These are phyloP conservation scores for Sarcophaga carnaria DNA, from an alignment of 2,888 invertebrate species.

Conservation along the genomic window DNA sequence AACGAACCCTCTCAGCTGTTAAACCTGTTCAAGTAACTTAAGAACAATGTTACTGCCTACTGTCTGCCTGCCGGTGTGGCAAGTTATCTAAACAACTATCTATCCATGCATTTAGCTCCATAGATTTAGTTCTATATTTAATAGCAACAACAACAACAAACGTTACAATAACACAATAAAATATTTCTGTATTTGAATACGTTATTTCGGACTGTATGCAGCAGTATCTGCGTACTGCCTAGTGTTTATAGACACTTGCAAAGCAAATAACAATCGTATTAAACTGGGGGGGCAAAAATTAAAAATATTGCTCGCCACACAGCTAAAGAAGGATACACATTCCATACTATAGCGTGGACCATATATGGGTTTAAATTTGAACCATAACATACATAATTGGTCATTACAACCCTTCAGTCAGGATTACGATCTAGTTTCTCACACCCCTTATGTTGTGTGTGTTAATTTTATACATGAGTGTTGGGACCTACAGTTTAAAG, in stretches of 20 bases:
- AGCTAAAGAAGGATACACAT: constrained; percentile 49
- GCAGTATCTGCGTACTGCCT: constrained; percentile 28
- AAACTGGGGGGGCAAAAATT: constrained; percentile 1
- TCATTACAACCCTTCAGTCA: too few species aligned
- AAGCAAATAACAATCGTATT: neutral
- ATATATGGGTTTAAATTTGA: too few species aligned
- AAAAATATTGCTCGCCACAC: constrained; percentile 28
- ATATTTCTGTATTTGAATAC: neutral
- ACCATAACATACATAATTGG: too few species aligned
- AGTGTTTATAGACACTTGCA: neutral
- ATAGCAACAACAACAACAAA: constrained; percentile 40
- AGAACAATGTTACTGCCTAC: constrained; percentile 43
- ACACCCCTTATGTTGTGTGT: too few species aligned
- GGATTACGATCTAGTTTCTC: too few species aligned
- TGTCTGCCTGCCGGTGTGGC: constrained; percentile 15
- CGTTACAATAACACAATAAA: constrained; percentile 9
- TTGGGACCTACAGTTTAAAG: too few species aligned
- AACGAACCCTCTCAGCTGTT: constrained; percentile 51
- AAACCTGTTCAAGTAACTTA: constrained; percentile 54
- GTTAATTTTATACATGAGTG: too few species aligned
- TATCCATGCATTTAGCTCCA: constrained; percentile 30
- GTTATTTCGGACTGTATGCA: constrained; percentile 9
- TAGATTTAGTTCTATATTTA: constrained; percentile 40
- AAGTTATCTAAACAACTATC: constrained; percentile 39
- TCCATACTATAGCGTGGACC: neutral